Percentiles rank a stretch among this genome's conserved stretches.
Evolutionary conservation across 2,113 vertebrate species (phyloP).

Genomic region (Ammodytes marinus): DNA sequence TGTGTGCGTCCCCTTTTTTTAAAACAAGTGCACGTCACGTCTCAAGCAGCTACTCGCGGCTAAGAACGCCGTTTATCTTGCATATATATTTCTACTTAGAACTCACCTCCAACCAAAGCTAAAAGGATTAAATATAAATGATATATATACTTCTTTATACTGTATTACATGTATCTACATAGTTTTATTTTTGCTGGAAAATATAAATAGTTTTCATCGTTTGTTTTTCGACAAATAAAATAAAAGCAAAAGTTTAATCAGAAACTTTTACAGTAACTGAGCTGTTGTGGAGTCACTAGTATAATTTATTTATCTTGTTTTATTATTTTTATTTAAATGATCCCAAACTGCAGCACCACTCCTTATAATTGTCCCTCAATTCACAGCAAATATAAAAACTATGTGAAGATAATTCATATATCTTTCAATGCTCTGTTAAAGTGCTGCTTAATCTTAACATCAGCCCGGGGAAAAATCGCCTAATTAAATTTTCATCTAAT

Average conservation of each 20-base stretch:
- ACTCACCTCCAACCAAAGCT: conserved; percentile 31
- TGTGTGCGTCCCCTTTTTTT: neutral
- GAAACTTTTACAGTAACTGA: no score
- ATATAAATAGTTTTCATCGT: conserved; percentile 32
- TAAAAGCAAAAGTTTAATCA: no score
- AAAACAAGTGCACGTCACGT: conserved; percentile 8
- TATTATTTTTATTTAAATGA: neutral
- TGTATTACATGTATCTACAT: conserved; percentile 45
- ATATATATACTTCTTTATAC: conserved; percentile 41
- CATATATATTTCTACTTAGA: conserved; percentile 63
- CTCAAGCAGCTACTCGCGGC: conserved; percentile 21
- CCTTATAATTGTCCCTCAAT: neutral
- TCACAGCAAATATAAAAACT: conserved; percentile 5
- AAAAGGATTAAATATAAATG: conserved; percentile 51
- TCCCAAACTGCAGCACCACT: neutral
- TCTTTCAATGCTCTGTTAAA: conserved; percentile 63
- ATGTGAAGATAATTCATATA: neutral
- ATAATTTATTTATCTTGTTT: neutral
- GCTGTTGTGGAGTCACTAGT: no score
- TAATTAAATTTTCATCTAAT: neutral
- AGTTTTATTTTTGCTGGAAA: conserved; percentile 14
- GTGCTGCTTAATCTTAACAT: conserved; percentile 47
- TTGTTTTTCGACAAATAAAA: neutral
- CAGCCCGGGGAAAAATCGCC: conserved; percentile 16
- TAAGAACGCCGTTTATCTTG: conserved; percentile 26